Evolutionary conservation across 2,888 invertebrate species (phyloP).

Genomic region (Hofmannophila pseudospretella): DNA sequence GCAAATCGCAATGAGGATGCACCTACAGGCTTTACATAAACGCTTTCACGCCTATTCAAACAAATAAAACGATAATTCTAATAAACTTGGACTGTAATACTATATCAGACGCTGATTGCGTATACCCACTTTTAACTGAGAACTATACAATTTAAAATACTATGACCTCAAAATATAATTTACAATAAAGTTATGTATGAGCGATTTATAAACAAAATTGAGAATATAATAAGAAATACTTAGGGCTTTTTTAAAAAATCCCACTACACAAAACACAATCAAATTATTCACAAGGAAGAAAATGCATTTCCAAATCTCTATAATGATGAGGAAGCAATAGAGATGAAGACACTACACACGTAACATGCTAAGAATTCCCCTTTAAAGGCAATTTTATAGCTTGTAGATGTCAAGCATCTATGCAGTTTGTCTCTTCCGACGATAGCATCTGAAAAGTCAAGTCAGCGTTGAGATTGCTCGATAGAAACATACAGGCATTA

Average conservation of each 20-base stretch:
- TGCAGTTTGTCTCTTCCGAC: constrained; percentile 36
- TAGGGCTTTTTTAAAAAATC: too few species aligned
- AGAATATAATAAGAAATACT: too few species aligned
- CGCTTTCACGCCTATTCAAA: constrained; percentile 55
- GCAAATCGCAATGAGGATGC: constrained; percentile 59
- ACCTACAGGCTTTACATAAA: constrained; percentile 52
- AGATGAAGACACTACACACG: constrained; percentile 17
- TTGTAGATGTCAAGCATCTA: constrained; percentile 32
- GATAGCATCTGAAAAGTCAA: constrained; percentile 35
- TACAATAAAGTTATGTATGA: too few species aligned
- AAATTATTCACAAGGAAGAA: too few species aligned
- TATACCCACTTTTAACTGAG: too few species aligned
- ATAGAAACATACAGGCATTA: constrained; percentile 40
- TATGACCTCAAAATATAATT: too few species aligned
- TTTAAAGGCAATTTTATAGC: constrained; percentile 25
- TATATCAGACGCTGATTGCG: too few species aligned
- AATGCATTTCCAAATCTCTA: neutral
- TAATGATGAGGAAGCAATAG: constrained; percentile 6
- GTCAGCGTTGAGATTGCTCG: constrained; percentile 31
- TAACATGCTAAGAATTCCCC: constrained; percentile 16
- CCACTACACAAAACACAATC: too few species aligned
- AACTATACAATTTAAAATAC: too few species aligned
- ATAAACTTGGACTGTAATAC: neutral
- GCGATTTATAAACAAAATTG: too few species aligned
- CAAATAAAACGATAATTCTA: constrained; percentile 27